Base-by-base conservation (phyloP, 2,113 vertebrate genomes). In the Clarias macrocephalus region DNA sequence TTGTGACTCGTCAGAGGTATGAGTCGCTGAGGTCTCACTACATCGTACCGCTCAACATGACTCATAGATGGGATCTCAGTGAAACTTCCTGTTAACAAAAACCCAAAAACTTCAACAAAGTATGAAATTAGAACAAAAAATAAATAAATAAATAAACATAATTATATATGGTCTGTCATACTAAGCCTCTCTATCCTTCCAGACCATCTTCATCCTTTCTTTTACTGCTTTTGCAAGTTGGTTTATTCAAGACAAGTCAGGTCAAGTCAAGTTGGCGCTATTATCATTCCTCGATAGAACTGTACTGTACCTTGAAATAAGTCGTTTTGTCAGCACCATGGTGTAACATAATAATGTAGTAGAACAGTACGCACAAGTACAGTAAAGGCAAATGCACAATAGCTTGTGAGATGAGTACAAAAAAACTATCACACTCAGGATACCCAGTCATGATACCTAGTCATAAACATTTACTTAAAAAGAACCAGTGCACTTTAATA, bases 1-100 rank as follows among this genome's bases (percentile, higher is more conserved):
- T 96, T 93, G 76, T 87, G 95, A 0, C 63, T 72, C 21, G 48
- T 94, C 90, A 25, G 48, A 48, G 48, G 48, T 48, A 68, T 56
- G 0, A 96, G 86, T 87, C 93, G 92, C 56, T 1, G 92, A 0
- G 96, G 97, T 59, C 52, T 91, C 82, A 97, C 93, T 1, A 89
- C 91, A 88, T 96, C 93, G 0, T 96, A 97, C 1, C 68, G 81
- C 79, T 95, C 48, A 1, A 95, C 94, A 0, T 94, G 93, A 21
- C 93, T 68, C 54, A 88, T 52, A 21, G 80, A n/a, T 15, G 2
- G 48, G 3, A 88, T 80, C 80, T 65, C 57, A 73, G 65, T 56
- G 4, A 86, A 63, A 62, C 84, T 86, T 25, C 84, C 89, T 89
- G 63, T 30, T 23, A 66, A 85, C 15, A 12, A 52, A 85, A 59